Evolutionary conservation across 2,797 vertebrate species (phyloP).

Genomic region (Acestrorhynchus altus): DNA sequence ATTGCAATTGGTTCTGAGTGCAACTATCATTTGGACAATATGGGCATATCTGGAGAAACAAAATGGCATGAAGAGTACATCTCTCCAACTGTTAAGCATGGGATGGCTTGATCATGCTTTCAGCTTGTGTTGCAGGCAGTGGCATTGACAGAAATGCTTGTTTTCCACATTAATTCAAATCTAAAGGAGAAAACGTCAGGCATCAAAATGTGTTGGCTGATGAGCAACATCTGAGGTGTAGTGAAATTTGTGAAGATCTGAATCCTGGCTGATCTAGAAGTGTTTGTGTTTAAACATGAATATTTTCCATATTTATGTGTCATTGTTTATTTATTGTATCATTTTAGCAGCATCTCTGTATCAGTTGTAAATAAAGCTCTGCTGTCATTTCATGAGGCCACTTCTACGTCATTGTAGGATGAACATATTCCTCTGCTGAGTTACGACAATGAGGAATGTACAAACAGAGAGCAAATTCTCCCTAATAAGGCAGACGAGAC

Average conservation of each 20-base stretch:
- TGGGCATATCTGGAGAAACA: too few species aligned
- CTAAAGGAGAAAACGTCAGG: neutral
- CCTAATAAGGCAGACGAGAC: neutral
- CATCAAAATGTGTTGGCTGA: neutral
- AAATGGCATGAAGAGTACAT: too few species aligned
- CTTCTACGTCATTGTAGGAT: neutral
- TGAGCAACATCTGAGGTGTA: neutral
- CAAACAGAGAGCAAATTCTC: neutral
- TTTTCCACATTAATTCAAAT: neutral
- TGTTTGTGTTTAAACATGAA: neutral
- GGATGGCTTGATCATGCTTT: too few species aligned
- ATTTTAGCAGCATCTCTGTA: too few species aligned
- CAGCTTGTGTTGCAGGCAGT: too few species aligned
- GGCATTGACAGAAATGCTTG: neutral
- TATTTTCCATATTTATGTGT: neutral
- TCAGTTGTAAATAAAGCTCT: neutral
- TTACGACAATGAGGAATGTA: neutral
- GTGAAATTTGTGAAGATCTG: neutral
- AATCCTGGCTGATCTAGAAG: neutral
- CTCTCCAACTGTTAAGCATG: too few species aligned
- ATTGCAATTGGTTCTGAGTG: too few species aligned
- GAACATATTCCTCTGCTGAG: neutral
- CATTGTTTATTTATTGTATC: neutral
- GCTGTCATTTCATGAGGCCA: neutral
- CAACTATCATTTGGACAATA: too few species aligned